Evolutionary conservation across 2,888 invertebrate species (phyloP), one percentile per base, ranked within the genome.

Genomic region (Rotaria sp.): DNA sequence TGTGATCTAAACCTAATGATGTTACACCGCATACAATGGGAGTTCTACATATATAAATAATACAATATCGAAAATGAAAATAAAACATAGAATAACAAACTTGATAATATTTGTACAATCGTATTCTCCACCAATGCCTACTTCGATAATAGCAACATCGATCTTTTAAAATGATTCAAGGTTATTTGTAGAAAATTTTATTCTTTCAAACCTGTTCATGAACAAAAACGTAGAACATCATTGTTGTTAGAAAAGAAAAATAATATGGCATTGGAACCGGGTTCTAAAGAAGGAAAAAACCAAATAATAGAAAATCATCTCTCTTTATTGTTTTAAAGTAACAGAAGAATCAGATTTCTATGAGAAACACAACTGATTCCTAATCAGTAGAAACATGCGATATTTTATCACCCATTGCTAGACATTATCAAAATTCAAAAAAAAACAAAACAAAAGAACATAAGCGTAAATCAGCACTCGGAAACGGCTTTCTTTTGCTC

Each of bases 101-200:
- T 94, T 93, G 86, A 99, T 90, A 84, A 97, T 92, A 92, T 99
- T 99, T 2, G 99, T 99, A 89, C 94, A 94, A 91, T 99, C 99
- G 88, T 94, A 94, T 89, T 94, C 93, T 0, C 99, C 99, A 0
- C 99, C 99, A 88, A 99, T 96, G 55, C 99, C 99, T 52, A 98
- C 98, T 92, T 99, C 99, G 26, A 99, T 91, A 74, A 99, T 94
- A 0, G 95, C 96, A 1, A 96, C 97, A 91, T 98, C 96, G 21
- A 96, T 94, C 88, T 89, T 86, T 10, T 30, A 41, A 24, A 80
- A 80, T n/a, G 15, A 26, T 26, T n/a, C 13, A 45, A 15, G 0
- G 3, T 52, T 48, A 35, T 30, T 84, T 52, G 24, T 55, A 87
- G 0, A 41, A 57, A n/a, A 52, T 74, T 41, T 48, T 30, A n/a